Conservation (phyloP, 2,113 vertebrate genomes). For the Oostethus manadensis region DNA sequence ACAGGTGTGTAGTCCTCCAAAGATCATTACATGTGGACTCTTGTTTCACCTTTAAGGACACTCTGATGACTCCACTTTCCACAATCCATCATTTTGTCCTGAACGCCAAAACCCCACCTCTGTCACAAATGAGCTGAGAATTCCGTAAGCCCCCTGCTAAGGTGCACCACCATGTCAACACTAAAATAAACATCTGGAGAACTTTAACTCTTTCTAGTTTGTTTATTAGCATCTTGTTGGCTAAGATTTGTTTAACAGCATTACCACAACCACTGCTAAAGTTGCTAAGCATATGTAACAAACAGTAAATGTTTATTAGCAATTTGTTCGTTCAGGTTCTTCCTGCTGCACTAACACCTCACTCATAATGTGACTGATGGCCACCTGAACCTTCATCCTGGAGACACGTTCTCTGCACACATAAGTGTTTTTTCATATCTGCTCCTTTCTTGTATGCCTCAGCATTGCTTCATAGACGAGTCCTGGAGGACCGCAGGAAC, state of each 20-base stretch:
- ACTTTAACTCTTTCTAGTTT: no score
- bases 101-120: constrained; percentile 3
- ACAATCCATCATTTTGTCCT: neutral
- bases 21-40: neutral
- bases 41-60: constrained; percentile 6
- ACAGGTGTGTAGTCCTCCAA: constrained; percentile 1
- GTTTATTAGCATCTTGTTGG: no score
- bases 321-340: neutral
- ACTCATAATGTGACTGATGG: neutral
- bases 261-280: no score
- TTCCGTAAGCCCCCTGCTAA: constrained; percentile 19
- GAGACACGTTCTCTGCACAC: neutral
- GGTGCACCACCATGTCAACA: neutral
- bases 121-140: constrained; percentile 14
- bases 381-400: neutral
- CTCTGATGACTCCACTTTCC: constrained; percentile 20
- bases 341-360: neutral
- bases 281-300: no score
- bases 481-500: constrained; percentile 7
- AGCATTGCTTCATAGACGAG: neutral
- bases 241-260: no score
- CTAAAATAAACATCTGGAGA: neutral
- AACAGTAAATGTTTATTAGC: no score
- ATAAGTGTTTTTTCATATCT: constrained; percentile 13
- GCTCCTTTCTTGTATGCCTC: neutral